These are phyloP conservation scores for Tonatia bakeri DNA, from an alignment of 2,113 vertebrate species.

Conservation along the genomic window DNA sequence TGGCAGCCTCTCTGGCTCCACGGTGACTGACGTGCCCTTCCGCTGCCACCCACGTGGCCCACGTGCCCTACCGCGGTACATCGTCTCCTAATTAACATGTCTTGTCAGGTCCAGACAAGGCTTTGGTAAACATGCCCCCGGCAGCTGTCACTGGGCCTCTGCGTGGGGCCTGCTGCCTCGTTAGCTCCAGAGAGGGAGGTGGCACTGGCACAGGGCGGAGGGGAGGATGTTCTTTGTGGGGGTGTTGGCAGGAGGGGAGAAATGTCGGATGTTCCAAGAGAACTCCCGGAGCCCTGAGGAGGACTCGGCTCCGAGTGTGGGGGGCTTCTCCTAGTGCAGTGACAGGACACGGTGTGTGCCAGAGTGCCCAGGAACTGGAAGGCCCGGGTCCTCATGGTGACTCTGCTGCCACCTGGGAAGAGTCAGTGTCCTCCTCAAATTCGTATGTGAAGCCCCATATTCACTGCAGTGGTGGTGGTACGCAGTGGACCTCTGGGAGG, in stretches of 20 bases:
- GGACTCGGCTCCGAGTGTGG: neutral
- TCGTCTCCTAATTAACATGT: constrained; percentile 78
- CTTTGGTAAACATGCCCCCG: constrained; percentile 64
- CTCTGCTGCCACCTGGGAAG: neutral
- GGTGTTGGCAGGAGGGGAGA: neutral
- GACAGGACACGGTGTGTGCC: neutral
- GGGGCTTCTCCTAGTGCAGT: neutral
- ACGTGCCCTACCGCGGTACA: constrained; percentile 58
- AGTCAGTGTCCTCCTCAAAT: neutral
- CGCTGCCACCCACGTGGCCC: constrained; percentile 37
- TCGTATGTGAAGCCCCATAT: neutral
- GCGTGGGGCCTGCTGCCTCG: constrained; percentile 49
- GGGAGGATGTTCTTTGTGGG: neutral
- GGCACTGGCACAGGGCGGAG: neutral
- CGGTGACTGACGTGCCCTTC: constrained; percentile 63
- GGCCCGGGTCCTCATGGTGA: neutral
- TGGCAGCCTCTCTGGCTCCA: neutral
- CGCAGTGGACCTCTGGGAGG: neutral
- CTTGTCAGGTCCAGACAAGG: constrained; percentile 79
- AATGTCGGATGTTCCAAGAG: neutral
- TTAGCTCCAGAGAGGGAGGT: neutral
- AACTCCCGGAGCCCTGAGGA: accelerated
- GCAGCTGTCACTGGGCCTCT: constrained; percentile 80
- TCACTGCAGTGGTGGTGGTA: neutral
- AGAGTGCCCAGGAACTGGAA: neutral